Conservation (phyloP, 1,140 invertebrate species). For the Metopolophium dirhodum region DNA sequence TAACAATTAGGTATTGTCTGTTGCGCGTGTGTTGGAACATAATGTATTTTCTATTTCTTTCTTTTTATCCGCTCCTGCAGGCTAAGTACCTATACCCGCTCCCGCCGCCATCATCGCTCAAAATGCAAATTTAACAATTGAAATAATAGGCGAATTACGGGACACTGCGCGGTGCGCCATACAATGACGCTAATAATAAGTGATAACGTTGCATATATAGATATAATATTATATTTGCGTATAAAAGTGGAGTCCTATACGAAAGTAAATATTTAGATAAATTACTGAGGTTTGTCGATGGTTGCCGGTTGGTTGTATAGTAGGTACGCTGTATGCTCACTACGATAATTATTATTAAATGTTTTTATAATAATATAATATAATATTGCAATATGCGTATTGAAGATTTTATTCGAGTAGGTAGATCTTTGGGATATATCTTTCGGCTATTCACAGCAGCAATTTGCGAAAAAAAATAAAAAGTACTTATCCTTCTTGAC, state of each 20-base stretch:
- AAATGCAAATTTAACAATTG: neutral
- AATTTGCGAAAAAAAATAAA: neutral
- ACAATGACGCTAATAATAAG: neutral
- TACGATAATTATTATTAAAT: neutral
- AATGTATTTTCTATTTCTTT: slow-evolving; percentile 12
- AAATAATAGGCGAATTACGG: neutral
- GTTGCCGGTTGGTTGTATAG: neutral
- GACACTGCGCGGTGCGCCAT: neutral
- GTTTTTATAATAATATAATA: neutral
- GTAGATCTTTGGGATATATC: neutral
- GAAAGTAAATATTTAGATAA: neutral
- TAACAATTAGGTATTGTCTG: slow-evolving; percentile 29
- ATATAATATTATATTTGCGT: neutral
- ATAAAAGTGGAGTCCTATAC: neutral
- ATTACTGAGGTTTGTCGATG: neutral
- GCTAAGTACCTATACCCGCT: neutral
- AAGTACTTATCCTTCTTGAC: neutral
- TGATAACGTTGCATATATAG: neutral
- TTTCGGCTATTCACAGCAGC: neutral
- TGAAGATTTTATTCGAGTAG: neutral
- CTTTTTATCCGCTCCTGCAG: neutral
- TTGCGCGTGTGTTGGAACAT: neutral
- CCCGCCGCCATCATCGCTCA: neutral
- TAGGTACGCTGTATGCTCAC: too few species aligned
- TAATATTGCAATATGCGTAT: neutral